Percentiles rank a stretch among this genome's conserved stretches.
These are phyloP conservation scores for Thamnophis elegans DNA, from an alignment of 2,797 vertebrate species.

Conservation along the genomic window DNA sequence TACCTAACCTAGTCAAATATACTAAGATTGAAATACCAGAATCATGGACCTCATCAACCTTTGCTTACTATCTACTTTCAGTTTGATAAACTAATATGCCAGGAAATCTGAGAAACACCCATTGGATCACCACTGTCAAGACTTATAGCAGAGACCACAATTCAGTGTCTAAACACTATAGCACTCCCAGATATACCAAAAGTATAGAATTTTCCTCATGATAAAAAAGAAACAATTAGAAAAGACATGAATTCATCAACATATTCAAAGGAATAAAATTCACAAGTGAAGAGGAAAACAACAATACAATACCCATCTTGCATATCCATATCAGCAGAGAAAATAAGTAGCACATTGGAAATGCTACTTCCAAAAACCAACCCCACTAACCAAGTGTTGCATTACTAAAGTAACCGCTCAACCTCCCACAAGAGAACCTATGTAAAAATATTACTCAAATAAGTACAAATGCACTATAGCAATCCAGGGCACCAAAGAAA, in stretches of 20 bases:
- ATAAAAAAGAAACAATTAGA: background rate
- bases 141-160: background rate
- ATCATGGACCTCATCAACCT: background rate
- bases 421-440: background rate
- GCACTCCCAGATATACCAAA: background rate
- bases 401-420: background rate
- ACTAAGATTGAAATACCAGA: background rate
- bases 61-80: background rate
- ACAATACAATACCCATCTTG: background rate
- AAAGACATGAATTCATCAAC: background rate
- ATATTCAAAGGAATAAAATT: background rate
- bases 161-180: background rate
- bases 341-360: background rate
- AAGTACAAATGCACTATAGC: background rate
- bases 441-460: background rate
- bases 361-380: background rate
- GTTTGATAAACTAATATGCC: background rate
- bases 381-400: background rate
- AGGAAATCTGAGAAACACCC: background rate
- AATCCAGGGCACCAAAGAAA: background rate
- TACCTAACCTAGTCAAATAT: background rate
- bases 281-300: background rate
- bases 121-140: background rate
- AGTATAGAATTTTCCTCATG: background rate
- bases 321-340: background rate